Conservation (phyloP, 35 echinoderm and acorn worm genomes). For the Holothuria glaberrima region DNA sequence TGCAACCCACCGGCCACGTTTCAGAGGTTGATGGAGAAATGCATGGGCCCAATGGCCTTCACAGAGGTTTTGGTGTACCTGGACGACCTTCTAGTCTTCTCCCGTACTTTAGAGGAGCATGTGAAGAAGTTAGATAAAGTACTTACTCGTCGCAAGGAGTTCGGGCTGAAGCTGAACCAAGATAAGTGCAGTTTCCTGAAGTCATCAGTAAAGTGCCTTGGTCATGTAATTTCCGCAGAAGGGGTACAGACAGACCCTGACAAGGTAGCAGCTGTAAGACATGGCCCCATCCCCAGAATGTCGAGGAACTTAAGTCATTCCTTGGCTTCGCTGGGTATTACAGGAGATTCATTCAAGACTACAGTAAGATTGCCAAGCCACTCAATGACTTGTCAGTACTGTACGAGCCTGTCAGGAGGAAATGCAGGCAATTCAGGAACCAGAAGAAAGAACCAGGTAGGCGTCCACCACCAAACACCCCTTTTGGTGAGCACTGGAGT, state of each 20-base stretch:
- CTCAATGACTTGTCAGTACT: conserved; percentile 50
- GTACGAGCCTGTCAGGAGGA: conserved; percentile 49
- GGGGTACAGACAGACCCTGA: conserved; percentile 66
- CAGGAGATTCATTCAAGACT: conserved; percentile 65
- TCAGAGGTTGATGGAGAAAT: conserved; percentile 73
- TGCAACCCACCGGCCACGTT: conserved; percentile 76
- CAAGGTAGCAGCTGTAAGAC: conserved; percentile 66
- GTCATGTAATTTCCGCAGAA: conserved; percentile 71
- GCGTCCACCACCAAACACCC: background rate
- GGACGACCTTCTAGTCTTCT: conserved; percentile 72
- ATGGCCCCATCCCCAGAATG: conserved; percentile 69
- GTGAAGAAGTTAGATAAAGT: conserved; percentile 46
- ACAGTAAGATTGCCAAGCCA: conserved; percentile 62
- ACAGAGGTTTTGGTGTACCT: conserved; percentile 67
- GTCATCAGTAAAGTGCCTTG: conserved; percentile 71
- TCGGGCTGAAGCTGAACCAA: conserved; percentile 62
- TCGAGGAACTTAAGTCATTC: conserved; percentile 61
- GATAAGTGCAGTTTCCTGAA: conserved; percentile 66
- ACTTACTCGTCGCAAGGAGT: conserved; percentile 24
- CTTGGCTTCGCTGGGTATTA: conserved; percentile 83
- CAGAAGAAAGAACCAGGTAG: background rate
- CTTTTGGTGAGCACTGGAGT: conserved; percentile 43
- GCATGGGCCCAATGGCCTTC: conserved; percentile 57
- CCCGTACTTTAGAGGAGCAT: conserved; percentile 67
- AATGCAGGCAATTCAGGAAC: too few species aligned